Conservation (phyloP, 2,888 invertebrate species). For the Eueremaeus valkanovi region DNA sequence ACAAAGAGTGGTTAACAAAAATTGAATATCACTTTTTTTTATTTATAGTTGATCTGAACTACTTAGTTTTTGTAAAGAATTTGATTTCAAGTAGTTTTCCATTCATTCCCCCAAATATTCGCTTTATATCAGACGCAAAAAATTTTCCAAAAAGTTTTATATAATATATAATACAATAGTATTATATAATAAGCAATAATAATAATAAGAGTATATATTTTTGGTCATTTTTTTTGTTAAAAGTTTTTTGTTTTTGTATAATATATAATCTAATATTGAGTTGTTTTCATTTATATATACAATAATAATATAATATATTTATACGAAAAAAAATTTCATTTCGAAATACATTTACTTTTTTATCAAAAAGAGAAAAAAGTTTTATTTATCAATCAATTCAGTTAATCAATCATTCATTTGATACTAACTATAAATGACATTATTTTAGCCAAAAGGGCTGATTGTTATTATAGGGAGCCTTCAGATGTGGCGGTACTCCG, state of each 20-base stretch:
- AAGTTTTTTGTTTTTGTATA: not conserved
- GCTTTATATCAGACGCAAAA: not conserved
- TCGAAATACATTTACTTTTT: constrained; percentile 6
- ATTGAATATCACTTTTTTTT: not conserved
- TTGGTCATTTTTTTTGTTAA: not conserved
- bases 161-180: not conserved
- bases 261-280: constrained; percentile 17
- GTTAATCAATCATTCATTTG: constrained; percentile 1
- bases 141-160: not conserved
- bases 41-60: no score
- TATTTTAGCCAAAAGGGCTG: constrained; percentile 41
- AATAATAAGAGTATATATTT: constrained; percentile 10
- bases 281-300: not conserved
- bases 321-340: constrained; percentile 5
- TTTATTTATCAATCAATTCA: not conserved
- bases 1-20: not conserved
- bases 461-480: constrained; percentile 38
- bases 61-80: no score
- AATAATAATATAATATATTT: not conserved
- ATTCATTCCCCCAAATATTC: not conserved
- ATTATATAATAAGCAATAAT: not conserved
- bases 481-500: constrained; percentile 38
- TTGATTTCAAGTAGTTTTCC: no score
- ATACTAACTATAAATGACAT: not conserved
- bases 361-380: not conserved